A percentile compares a stretch with the other conserved stretches of the same genome.
Conservation (phyloP, 2,113 vertebrate species). For the Anolis carolinensis region DNA sequence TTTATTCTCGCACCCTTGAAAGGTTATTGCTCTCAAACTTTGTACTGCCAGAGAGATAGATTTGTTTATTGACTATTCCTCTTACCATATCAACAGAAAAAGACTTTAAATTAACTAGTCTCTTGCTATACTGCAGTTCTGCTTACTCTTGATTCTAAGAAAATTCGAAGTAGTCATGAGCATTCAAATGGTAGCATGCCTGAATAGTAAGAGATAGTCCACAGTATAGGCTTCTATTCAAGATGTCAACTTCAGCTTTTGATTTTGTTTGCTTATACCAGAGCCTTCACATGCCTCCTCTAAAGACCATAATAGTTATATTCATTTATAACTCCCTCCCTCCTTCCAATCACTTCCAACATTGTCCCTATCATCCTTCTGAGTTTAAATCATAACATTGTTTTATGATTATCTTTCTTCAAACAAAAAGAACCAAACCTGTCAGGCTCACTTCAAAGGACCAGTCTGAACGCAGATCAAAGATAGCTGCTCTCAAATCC, state of each 20-base stretch:
- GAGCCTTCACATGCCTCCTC: neutral
- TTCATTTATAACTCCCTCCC: neutral
- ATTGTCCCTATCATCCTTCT: neutral
- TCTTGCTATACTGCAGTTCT: neutral
- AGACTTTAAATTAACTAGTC: neutral
- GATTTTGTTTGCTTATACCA: neutral
- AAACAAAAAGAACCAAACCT: neutral
- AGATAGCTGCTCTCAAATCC: no score
- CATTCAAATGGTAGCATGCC: neutral
- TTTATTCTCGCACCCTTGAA: neutral
- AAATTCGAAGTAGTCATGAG: neutral
- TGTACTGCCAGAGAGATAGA: constrained; percentile 5
- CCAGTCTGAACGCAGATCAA: no score
- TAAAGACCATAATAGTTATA: neutral
- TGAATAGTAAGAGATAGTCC: neutral
- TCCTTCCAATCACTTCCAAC: no score
- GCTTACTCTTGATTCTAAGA: neutral
- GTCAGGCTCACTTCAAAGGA: no score
- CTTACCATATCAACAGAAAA: no score
- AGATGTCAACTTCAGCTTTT: neutral
- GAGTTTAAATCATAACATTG: neutral
- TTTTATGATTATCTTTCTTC: neutral
- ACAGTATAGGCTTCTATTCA: neutral
- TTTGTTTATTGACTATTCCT: no score
- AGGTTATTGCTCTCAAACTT: neutral